Evolutionary conservation across 2,888 invertebrate species (phyloP).

Genomic region (Abrostola tripartita): DNA sequence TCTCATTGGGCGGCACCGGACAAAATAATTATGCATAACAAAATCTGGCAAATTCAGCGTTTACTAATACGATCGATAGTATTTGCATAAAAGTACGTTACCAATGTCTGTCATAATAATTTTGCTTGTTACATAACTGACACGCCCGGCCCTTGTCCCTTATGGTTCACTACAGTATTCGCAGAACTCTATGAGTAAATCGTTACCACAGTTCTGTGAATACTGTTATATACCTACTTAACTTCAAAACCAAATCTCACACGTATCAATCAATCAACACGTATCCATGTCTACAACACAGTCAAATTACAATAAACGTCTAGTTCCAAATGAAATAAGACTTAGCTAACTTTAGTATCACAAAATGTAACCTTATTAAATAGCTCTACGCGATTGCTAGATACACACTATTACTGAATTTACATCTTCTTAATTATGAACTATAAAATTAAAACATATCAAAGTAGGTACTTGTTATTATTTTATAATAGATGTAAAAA

Average conservation of each 20-base stretch:
- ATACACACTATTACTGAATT: not conserved
- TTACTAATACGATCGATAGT: too few relatives aligned
- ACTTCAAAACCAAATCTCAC: not conserved
- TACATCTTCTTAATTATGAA: not conserved
- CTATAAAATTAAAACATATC: too few relatives aligned
- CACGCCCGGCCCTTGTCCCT: too few relatives aligned
- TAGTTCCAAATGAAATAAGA: not conserved
- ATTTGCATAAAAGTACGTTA: not conserved
- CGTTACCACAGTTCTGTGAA: not conserved
- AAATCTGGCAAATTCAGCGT: too few relatives aligned
- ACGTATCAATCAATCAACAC: too few relatives aligned
- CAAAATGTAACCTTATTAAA: not conserved
- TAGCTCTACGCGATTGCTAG: not conserved
- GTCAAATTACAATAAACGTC: not conserved
- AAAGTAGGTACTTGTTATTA: too few relatives aligned
- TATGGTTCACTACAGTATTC: not conserved
- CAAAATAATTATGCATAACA: too few relatives aligned
- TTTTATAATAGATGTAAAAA: too few relatives aligned
- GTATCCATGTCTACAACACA: not conserved
- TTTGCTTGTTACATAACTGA: not conserved
- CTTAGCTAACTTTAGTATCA: slow-evolving; percentile 2
- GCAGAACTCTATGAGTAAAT: not conserved
- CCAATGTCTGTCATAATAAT: not conserved
- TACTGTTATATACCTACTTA: not conserved
- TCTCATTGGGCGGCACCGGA: too few relatives aligned